Evolutionary conservation across 2,113 vertebrate genomes (phyloP).

Genomic region (Leptobrachium ailaonicum): DNA sequence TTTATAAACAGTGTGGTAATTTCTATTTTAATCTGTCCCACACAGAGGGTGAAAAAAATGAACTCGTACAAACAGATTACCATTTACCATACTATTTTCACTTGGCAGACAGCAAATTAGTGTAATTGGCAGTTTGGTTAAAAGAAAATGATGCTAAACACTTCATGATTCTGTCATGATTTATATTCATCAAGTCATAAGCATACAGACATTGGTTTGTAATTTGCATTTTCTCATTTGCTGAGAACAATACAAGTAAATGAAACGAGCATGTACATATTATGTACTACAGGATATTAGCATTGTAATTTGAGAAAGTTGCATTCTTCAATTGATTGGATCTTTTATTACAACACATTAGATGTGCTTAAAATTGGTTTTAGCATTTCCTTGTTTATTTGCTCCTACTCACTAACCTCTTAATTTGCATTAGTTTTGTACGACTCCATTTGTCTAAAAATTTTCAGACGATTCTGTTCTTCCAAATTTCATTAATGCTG

Average conservation of each 20-base stretch:
- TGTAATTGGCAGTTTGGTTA: constrained; percentile 88
- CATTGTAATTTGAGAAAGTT: constrained; percentile 56
- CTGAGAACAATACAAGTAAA: constrained; percentile 74
- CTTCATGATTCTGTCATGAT: constrained; percentile 72
- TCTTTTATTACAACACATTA: too few relatives aligned
- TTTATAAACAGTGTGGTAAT: constrained; percentile 46
- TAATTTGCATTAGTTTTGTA: too few relatives aligned
- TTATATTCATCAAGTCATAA: constrained; percentile 70
- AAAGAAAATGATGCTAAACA: constrained; percentile 86
- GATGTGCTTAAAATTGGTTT: too few relatives aligned
- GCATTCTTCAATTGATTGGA: too few relatives aligned
- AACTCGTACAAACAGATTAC: constrained; percentile 50
- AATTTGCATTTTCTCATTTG: constrained; percentile 82
- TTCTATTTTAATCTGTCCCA: constrained; percentile 57
- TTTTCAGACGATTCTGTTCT: too few relatives aligned
- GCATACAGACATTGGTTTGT: constrained; percentile 59
- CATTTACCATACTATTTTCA: constrained; percentile 55
- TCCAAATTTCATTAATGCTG: too few relatives aligned
- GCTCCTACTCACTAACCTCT: too few relatives aligned
- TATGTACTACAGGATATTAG: constrained; percentile 62
- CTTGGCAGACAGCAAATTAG: constrained; percentile 70
- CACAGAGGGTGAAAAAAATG: constrained; percentile 61
- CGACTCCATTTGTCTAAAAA: too few relatives aligned
- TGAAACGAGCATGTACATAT: constrained; percentile 66
- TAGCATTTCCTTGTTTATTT: too few relatives aligned